Evolutionary conservation across 2,797 vertebrate genomes (phyloP).

Genomic region (Columba guinea): DNA sequence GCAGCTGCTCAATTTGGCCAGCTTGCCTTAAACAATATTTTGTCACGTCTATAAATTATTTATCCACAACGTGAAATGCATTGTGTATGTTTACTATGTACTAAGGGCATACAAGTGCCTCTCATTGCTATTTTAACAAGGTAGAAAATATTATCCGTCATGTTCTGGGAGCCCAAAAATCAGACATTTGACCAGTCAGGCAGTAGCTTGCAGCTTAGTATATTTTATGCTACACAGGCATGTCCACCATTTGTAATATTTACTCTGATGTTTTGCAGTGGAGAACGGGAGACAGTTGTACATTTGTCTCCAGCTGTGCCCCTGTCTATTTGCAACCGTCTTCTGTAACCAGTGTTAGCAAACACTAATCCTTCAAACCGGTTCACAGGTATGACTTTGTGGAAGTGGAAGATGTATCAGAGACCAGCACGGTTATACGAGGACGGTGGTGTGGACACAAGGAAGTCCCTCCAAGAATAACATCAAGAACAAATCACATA

Average conservation of each 20-base stretch:
- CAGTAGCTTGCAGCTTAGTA: neutral
- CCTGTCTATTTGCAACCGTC: neutral
- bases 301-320: neutral
- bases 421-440: constrained; percentile 90
- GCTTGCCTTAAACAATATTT: constrained; percentile 23
- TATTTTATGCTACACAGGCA: neutral
- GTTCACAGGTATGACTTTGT: constrained; percentile 92
- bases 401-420: constrained; percentile 92
- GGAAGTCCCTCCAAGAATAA: constrained; percentile 86
- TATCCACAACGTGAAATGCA: neutral
- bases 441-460: constrained; percentile 96
- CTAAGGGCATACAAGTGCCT: neutral
- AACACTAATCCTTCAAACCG: constrained; percentile 16
- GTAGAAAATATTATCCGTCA: neutral
- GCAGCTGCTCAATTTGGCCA: constrained; percentile 6
- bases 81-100: rapidly evolving
- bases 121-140: neutral
- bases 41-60: constrained; percentile 24
- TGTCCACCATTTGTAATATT: neutral
- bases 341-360: neutral
- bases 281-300: neutral
- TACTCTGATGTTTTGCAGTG: neutral
- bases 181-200: neutral
- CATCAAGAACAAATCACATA: constrained; percentile 88
- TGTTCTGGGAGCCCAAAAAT: neutral